phyloP scores from a whole-genome alignment of 2,797 vertebrate species.

The Etheostoma nigrum region DNA sequence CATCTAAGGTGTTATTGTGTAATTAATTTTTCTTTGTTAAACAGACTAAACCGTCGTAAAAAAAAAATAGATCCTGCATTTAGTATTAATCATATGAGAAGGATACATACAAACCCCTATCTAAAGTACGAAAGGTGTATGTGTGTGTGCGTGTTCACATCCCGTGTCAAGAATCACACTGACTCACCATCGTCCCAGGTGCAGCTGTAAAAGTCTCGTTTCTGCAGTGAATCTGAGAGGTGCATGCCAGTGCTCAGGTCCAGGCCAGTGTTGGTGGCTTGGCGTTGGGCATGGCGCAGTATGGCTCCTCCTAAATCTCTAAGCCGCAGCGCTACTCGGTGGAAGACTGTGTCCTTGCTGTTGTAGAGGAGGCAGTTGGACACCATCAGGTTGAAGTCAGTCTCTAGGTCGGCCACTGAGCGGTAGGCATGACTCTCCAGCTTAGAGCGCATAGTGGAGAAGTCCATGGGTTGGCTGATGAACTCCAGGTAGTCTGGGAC shows the following conservation, averaged over 20 bases:
- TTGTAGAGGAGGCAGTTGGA: slow-evolving; percentile 99
- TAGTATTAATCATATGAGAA: neutral
- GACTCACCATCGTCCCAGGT: slow-evolving; percentile 96
- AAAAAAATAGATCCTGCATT: neutral
- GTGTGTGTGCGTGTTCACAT: neutral
- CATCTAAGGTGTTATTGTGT: no score
- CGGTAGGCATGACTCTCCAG: slow-evolving; percentile 93
- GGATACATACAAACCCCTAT: neutral
- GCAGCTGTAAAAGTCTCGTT: slow-evolving; percentile 92
- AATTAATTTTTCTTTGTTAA: no score
- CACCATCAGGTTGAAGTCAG: slow-evolving; percentile 98
- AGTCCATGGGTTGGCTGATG: slow-evolving; percentile 97
- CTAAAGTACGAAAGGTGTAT: neutral
- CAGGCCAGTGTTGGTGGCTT: slow-evolving; percentile 93
- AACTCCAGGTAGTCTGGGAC: slow-evolving; percentile 99
- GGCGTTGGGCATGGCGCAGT: slow-evolving; percentile 92
- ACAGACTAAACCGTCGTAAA: neutral
- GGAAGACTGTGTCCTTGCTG: slow-evolving; percentile 96
- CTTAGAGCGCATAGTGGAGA: slow-evolving; percentile 95
- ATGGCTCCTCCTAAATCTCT: slow-evolving; percentile 93
- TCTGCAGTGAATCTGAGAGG: slow-evolving; percentile 90
- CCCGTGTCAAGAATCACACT: neutral
- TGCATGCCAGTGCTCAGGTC: slow-evolving; percentile 92
- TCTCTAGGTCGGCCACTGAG: slow-evolving; percentile 94
- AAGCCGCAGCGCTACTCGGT: slow-evolving; percentile 93